Base-by-base conservation (phyloP, 2,113 vertebrate genomes). In the Aramus guarauna region DNA sequence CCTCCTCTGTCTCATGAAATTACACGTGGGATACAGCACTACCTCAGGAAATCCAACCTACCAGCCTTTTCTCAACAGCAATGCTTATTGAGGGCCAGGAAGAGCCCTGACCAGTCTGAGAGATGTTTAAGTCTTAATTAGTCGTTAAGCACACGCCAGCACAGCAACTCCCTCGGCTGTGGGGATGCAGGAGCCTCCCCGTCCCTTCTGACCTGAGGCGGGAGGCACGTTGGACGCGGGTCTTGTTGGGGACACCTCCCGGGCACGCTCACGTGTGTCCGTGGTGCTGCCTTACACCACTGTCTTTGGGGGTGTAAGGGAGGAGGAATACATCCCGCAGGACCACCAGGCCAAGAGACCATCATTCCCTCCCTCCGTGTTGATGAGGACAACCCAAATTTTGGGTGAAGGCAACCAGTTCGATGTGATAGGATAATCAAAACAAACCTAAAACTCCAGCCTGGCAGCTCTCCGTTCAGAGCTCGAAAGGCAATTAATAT, bases 151-250 rank as follows among this genome's bases (percentile, higher is more conserved):
- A 72, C 2, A 2, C 27, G 15, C 6, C 4, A 26, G 32, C 39
- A 67, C 4, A 62, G 43, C 24, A 48, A 7, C 19, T 58, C n/a
- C 43, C 22, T 17, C 9, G 8, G 37, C n/a, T 60, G 45, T 6
- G 5, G 47, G 8, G 15, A 15, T 29, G 13, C 32, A 82, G 32
- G 45, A 68, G 17, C 15, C 50, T 77, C 41, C 20, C n/a, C 39
- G 41, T 23, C 59, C 67, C 53, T 83, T 62, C 64, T 39, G 23
- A 39, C 21, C 26, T 14, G 1, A 47, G 36, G 20, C n/a, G 68
- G 34, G 14, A 77, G 9, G 2, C n/a, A 21, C 1, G 1, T 1
- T 6, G 11, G 36, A 66, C 0, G 0, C 3, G 9, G 20, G 9
- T 43, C 13, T 47, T 9, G 1, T 3, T 30, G 39, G 10, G 10